Evolutionary conservation across 2,888 invertebrate genomes (phyloP).

Genomic region (Ypsolopha sequella): DNA sequence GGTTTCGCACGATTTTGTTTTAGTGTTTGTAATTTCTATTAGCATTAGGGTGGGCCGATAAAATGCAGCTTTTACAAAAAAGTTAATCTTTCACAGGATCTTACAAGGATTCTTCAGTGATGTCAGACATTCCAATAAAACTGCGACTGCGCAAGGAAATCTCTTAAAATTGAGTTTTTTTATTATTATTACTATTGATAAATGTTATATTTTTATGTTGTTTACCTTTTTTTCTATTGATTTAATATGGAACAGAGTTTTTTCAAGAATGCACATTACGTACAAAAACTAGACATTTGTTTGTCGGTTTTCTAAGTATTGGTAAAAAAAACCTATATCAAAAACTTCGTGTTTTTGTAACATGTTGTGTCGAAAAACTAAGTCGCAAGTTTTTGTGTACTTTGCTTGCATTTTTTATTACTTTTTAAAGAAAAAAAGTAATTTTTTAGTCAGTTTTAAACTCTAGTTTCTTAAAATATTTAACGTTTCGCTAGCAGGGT

Average conservation of each 20-base stretch:
- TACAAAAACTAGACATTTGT: too few species aligned
- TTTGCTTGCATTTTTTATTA: too few species aligned
- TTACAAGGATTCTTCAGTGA: slow-evolving; percentile 59
- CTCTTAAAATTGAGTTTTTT: background rate
- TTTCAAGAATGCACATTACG: too few species aligned
- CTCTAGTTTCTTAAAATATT: too few species aligned
- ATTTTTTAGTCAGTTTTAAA: too few species aligned
- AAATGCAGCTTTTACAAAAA: background rate
- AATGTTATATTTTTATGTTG: slow-evolving; percentile 1
- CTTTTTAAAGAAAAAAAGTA: too few species aligned
- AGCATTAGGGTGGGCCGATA: background rate
- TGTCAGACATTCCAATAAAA: slow-evolving; percentile 49
- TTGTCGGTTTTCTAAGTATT: too few species aligned
- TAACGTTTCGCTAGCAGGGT: background rate
- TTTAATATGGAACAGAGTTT: too few species aligned
- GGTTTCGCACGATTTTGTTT: background rate
- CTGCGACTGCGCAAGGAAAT: background rate
- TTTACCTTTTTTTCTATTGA: background rate
- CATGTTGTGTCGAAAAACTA: too few species aligned
- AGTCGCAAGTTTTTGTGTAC: too few species aligned
- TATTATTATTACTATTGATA: background rate
- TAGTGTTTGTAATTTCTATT: background rate
- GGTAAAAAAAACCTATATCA: too few species aligned
- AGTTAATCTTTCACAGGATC: slow-evolving; percentile 36
- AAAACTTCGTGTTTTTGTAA: too few species aligned